Percentiles rank a stretch among this genome's conserved stretches.
These are phyloP conservation scores for Phania funesta DNA, from an alignment of 2,888 invertebrate species.

Conservation along the genomic window DNA sequence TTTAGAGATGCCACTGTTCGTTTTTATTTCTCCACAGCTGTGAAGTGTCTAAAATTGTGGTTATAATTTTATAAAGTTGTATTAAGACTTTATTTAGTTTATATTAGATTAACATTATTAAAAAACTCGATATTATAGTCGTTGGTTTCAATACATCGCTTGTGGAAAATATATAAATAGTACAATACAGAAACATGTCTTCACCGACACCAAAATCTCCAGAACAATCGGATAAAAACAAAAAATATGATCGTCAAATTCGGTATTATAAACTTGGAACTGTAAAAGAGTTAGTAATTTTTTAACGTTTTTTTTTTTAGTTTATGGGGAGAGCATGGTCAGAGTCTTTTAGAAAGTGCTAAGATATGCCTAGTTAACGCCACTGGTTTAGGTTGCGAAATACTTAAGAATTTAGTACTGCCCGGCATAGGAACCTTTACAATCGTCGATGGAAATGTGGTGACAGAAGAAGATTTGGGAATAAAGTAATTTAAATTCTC, in stretches of 20 bases:
- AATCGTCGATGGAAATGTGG: constrained; percentile 91
- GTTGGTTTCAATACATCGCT: not conserved
- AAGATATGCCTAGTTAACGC: constrained; percentile 97
- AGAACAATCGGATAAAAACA: constrained; percentile 85
- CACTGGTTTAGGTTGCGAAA: constrained; percentile 95
- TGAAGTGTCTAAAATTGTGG: not conserved
- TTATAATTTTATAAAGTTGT: not conserved
- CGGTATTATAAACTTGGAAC: constrained; percentile 79
- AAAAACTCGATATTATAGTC: not conserved
- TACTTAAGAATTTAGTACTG: constrained; percentile 95
- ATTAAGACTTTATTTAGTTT: not conserved
- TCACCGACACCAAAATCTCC: constrained; percentile 83
- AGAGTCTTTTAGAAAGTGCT: constrained; percentile 91
- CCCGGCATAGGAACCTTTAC: constrained; percentile 97
- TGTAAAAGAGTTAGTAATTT: not conserved
- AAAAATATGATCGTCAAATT: constrained; percentile 89
- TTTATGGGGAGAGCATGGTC: constrained; percentile 99
- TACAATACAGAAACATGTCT: constrained; percentile 72
- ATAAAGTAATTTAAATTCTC: constrained; percentile 86
- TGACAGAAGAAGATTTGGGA: constrained; percentile 95
- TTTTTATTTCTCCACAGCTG: not conserved
- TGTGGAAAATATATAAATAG: not conserved
- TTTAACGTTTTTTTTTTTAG: constrained; percentile 80
- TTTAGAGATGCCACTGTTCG: not conserved
- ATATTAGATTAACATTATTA: not conserved